phyloP scores from a whole-genome alignment of 2,797 vertebrate genomes.

The Lagodon rhomboides region DNA sequence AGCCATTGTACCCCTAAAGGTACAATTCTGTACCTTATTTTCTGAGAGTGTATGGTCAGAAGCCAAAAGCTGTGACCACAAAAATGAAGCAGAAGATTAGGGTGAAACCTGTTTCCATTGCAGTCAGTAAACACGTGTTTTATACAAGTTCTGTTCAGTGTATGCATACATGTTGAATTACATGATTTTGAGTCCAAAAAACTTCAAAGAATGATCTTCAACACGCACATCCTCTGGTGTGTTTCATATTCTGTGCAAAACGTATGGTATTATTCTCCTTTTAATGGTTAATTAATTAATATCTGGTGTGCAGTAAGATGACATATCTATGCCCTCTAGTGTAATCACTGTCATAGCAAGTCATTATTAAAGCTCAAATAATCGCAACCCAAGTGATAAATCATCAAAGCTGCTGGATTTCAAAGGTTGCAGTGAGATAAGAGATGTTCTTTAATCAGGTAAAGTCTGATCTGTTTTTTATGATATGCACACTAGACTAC shows the following conservation, averaged over 20 bases:
- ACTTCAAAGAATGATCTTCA: background rate
- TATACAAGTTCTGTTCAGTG: background rate
- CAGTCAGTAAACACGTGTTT: background rate
- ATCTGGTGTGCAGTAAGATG: conserved; percentile 3
- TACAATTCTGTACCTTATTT: no score
- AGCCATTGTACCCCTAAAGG: no score
- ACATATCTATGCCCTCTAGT: background rate
- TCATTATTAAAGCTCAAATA: conserved; percentile 24
- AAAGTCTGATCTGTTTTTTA: background rate
- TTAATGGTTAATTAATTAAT: conserved; percentile 9
- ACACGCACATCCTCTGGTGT: background rate
- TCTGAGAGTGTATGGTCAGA: background rate
- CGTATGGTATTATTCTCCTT: background rate
- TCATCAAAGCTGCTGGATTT: background rate
- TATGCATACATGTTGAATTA: background rate
- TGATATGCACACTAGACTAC: no score
- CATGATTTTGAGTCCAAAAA: background rate
- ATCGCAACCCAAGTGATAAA: conserved; percentile 11
- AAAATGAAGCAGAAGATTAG: background rate
- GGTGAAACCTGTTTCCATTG: background rate
- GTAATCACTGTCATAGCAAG: conserved; percentile 8
- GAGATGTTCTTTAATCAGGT: conserved; percentile 6
- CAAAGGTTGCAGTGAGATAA: background rate
- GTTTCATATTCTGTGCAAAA: background rate
- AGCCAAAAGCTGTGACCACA: background rate